Evolutionary conservation across 2,888 invertebrate genomes (phyloP), one percentile per base, ranked within the genome.

Genomic region (Osmoderma eremita): DNA sequence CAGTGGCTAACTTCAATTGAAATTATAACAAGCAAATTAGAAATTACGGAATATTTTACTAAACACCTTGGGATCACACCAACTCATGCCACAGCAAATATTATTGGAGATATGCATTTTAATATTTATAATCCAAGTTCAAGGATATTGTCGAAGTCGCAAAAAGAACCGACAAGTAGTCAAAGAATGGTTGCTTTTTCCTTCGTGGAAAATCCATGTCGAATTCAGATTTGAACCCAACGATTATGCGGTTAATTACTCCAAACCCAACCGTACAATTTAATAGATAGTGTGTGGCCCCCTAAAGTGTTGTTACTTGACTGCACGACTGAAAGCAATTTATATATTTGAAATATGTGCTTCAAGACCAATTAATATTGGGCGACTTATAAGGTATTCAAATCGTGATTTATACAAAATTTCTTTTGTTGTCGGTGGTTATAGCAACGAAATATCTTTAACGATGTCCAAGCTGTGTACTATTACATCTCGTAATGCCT

Each of bases 261-360:
- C 22, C 17, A 54, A 54, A 39, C 39, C 36, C 41, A 6, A 36
- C 39, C 56, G n/a, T n/a, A n/a, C n/a, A 56, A 56, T 56, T 56
- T 56, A 56, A 22, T 41, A 4, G 1, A 6, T 3, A 30, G n/a
- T 20, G n/a, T n/a, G 41, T n/a, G 20, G 41, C 41, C 41, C 56
- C 56, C 10, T 56, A 41, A 56, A 41, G 30, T 30, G 30, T 10
- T 6, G 10, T 10, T 1, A 56, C 18, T 41, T 41, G 41, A 56
- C 41, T 42, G 56, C 41, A 56, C 6, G 10, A 6, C 22, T 13
- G 41, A 41, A 41, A 41, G 39, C 41, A 18, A 56, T 56, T 42
- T 56, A n/a, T n/a, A n/a, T n/a, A 41, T 56, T 56, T 56, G 20
- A 41, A 41, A 39, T 56, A n/a, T n/a, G n/a, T 56, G 41, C 5